Evolutionary conservation across 2,113 vertebrate genomes (phyloP), one percentile per base, ranked within the genome.

Genomic region (Ctenomys sociabilis): DNA sequence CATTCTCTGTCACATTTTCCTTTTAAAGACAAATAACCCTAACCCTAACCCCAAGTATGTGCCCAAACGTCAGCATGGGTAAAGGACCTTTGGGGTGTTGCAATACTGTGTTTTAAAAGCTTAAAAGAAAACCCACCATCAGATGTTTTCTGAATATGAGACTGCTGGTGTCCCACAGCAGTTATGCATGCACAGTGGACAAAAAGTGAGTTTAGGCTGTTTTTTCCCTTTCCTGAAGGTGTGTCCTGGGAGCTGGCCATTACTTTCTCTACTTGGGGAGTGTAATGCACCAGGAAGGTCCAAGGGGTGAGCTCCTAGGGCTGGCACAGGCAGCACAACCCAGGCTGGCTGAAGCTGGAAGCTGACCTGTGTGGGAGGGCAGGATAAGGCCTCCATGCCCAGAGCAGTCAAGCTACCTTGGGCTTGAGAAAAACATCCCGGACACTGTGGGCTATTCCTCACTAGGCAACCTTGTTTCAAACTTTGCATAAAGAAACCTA

Each of bases 281-380:
- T 2, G 1, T 32, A 24, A 9, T 4, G 24, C 0, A 2, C 30
- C 1, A 40, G 54, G 0, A 0, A 17, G 57, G 52, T 32, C 37
- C 32, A 8, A 54, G 5, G 30, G 54, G 40, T 3, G 11, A 12
- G 21, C 43, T 49, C 61, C 0, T 26, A 12, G 35, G 16, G 7
- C 22, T 43, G 19, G 37, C 10, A 5, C 45, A 66, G 91, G 45
- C 43, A 35, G 7, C 49, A 3, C 21, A 26, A 4, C 3, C 11
- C 22, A 2, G 11, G 6, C 4, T 12, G 37, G 2, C 10, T 4
- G 26, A 13, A 19, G 84, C 84, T n/a, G 16, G 16, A 57, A 19
- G 54, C 5, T 19, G 54, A 57, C 54, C 54, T 57, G 54, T 57
- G 54, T 57, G 54, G 16, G 54, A 57, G 54, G 54, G 54, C 54